phyloP scores from a whole-genome alignment of 2,888 invertebrate species.

The Eilema sororculum region DNA sequence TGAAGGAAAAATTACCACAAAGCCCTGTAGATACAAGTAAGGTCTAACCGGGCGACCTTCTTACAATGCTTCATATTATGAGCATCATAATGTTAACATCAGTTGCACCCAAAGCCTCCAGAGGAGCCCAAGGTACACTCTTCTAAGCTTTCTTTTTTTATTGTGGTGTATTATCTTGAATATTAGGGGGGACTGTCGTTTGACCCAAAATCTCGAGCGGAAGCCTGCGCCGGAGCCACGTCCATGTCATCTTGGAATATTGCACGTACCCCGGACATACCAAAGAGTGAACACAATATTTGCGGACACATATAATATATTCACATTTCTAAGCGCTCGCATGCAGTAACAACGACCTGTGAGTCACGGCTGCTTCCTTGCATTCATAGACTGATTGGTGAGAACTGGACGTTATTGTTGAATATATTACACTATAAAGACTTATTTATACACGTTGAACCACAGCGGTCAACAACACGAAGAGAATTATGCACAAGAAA shows the following conservation, averaged over 20 bases:
- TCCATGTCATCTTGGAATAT: neutral
- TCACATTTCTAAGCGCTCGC: conserved; percentile 44
- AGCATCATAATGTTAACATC: no score
- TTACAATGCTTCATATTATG: no score
- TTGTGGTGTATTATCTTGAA: no score
- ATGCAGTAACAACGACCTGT: conserved; percentile 62
- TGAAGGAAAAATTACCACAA: no score
- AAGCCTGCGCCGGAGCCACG: neutral
- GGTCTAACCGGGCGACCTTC: no score
- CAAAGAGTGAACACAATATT: conserved; percentile 7
- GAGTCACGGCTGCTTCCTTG: conserved; percentile 64
- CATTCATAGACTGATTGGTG: conserved; percentile 62
- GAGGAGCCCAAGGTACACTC: no score
- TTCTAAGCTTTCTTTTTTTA: no score
- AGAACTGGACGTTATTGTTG: conserved; percentile 28
- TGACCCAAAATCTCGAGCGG: neutral
- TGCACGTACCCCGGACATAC: conserved; percentile 16
- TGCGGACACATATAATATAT: conserved; percentile 14
- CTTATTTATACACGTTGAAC: neutral
- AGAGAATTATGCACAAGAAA: neutral
- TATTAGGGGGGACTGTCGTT: no score
- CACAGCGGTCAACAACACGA: neutral
- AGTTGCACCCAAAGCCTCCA: no score
- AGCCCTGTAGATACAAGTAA: no score
- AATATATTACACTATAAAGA: conserved; percentile 5